These are phyloP conservation scores for Drosophila atripex DNA, from an alignment of 2,888 invertebrate species.

Conservation along the genomic window DNA sequence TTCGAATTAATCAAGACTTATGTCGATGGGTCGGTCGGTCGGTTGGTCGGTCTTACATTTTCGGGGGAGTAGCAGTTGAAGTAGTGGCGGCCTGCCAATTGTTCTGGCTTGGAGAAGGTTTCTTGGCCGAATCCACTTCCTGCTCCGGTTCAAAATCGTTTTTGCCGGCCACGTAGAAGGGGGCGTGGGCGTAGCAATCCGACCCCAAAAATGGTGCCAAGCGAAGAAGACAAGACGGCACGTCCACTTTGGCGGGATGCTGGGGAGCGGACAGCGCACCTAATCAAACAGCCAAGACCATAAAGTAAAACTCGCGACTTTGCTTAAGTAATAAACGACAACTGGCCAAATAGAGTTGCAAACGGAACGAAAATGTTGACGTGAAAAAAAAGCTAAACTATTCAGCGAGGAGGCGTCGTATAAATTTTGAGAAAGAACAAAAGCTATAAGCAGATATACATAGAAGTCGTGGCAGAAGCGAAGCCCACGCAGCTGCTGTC, in stretches of 20 bases:
- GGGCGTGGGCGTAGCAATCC: constrained; percentile 37
- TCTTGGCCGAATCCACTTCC: constrained; percentile 23
- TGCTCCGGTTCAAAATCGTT: constrained; percentile 14
- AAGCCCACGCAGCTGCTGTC: constrained; percentile 69
- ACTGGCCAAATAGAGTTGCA: constrained; percentile 68
- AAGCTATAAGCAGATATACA: constrained; percentile 36
- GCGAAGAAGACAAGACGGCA: constrained; percentile 54
- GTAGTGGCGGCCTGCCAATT: constrained; percentile 2
- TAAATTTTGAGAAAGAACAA: constrained; percentile 68
- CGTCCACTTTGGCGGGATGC: constrained; percentile 47
- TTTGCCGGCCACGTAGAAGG: constrained; percentile 7
- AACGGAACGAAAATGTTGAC: constrained; percentile 38
- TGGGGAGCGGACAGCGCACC: constrained; percentile 16
- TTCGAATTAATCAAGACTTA: constrained; percentile 69
- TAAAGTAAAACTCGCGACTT: constrained; percentile 52
- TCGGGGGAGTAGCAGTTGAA: constrained; percentile 18
- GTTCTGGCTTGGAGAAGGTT: neutral
- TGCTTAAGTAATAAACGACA: constrained; percentile 50
- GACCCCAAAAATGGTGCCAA: constrained; percentile 57
- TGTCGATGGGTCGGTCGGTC: constrained; percentile 30
- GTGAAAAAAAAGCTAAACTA: constrained; percentile 36
- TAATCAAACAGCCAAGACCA: constrained; percentile 56
- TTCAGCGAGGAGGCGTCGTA: constrained; percentile 67
- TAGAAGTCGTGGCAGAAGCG: constrained; percentile 10
- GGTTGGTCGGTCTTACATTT: constrained; percentile 10